Percentiles rank a stretch among this genome's conserved stretches.
Conservation (phyloP, 2,113 vertebrate species). For the Gracilinanus agilis region DNA sequence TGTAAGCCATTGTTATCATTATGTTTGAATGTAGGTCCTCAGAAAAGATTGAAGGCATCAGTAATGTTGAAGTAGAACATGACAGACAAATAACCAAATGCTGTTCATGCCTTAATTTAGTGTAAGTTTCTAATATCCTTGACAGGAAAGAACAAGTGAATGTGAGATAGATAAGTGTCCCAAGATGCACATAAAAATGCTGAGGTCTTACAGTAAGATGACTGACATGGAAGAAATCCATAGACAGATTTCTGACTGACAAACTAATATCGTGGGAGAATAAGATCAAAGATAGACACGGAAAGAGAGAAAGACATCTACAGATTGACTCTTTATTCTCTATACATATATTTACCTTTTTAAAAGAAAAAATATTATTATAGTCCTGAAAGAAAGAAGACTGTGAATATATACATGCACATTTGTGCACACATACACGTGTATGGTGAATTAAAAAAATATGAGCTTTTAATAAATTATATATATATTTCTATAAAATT, state of each 20-base stretch:
- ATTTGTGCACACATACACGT: neutral
- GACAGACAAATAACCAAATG: neutral
- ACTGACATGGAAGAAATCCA: neutral
- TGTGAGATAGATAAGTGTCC: neutral
- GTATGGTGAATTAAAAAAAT: neutral
- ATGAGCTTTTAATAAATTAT: neutral
- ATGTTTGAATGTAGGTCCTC: neutral
- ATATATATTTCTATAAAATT: no score
- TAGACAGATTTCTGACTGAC: neutral
- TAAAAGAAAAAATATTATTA: no score
- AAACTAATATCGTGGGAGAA: neutral
- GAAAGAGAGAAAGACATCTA: neutral
- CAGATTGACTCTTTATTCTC: neutral
- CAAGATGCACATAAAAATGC: neutral
- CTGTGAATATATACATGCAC: neutral
- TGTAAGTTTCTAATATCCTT: neutral
- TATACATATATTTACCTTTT: no score
- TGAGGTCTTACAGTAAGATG: neutral
- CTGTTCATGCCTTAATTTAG: constrained; percentile 3
- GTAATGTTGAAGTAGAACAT: neutral
- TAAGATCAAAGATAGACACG: neutral
- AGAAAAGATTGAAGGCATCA: neutral
- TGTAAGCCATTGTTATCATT: neutral
- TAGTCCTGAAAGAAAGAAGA: neutral
- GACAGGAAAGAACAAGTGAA: neutral